These are phyloP conservation scores for Todus mexicanus DNA, from an alignment of 2,797 vertebrate species.

Conservation along the genomic window DNA sequence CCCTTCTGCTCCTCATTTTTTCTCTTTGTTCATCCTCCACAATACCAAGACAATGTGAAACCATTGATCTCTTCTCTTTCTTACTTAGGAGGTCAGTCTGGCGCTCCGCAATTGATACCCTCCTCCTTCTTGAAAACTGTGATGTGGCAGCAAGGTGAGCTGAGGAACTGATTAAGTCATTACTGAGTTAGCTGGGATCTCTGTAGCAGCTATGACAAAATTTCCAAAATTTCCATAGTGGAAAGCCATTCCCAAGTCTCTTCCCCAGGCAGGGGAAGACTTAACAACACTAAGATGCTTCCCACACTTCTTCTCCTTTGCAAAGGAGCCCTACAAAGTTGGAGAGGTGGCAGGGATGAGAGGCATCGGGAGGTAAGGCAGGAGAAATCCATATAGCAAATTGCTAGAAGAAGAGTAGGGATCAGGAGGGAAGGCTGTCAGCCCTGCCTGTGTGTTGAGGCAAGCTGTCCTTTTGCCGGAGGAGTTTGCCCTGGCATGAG, in stretches of 20 bases:
- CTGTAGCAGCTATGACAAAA: neutral
- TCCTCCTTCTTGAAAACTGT: neutral
- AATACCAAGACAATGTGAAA: neutral
- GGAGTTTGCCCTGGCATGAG: neutral
- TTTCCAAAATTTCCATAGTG: neutral
- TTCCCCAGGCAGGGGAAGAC: neutral
- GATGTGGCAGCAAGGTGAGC: neutral
- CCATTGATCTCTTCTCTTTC: neutral
- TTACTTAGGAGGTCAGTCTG: neutral
- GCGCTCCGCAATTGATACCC: neutral
- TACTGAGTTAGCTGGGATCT: neutral
- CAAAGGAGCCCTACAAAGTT: neutral
- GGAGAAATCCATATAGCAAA: neutral
- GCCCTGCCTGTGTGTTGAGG: neutral
- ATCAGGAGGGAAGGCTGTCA: neutral
- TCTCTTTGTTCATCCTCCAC: neutral
- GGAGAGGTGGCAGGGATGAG: neutral
- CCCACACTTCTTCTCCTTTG: neutral
- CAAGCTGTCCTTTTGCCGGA: neutral
- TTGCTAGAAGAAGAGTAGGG: neutral
- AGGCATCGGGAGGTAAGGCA: neutral
- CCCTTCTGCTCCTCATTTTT: neutral
- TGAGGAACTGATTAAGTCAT: neutral
- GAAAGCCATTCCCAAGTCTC: neutral
- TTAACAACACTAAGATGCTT: neutral